Conservation (phyloP, 2,797 vertebrate species). For the Pseudotriccus pelzelni region DNA sequence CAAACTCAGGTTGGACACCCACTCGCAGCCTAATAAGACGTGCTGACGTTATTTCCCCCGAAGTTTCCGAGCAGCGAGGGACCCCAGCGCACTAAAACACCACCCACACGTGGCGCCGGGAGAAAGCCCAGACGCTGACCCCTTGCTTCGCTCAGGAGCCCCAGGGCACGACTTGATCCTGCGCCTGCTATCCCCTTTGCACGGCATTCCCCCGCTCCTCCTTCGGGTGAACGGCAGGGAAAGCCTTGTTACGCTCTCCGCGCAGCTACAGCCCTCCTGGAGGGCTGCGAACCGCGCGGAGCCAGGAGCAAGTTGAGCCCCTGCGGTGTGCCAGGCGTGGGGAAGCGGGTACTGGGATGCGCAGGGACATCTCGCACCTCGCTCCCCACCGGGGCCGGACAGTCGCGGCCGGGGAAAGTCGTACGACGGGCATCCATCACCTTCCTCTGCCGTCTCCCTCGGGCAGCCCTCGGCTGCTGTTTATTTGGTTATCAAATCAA, state of each 20-base stretch:
- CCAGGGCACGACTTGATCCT: neutral
- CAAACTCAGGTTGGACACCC: neutral
- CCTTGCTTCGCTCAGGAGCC: neutral
- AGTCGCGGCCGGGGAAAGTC: neutral
- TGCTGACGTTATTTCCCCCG: neutral
- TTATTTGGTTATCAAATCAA: constrained; percentile 66
- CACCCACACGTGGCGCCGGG: neutral
- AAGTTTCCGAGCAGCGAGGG: neutral
- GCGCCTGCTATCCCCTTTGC: neutral
- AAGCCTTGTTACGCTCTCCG: neutral
- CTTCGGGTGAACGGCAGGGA: neutral
- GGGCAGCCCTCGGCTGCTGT: constrained; percentile 31
- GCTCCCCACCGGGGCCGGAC: neutral
- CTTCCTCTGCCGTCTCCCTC: neutral
- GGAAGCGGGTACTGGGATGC: neutral
- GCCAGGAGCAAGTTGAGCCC: neutral
- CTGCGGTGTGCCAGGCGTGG: neutral
- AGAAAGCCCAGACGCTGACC: neutral
- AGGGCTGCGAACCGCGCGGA: neutral
- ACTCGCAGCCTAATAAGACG: no score
- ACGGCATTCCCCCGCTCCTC: neutral
- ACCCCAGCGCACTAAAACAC: neutral
- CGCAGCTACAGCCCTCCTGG: neutral
- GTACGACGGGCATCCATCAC: neutral
- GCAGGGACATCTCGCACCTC: neutral